Evolutionary conservation across 1,140 invertebrate species (phyloP).

Genomic region (Tachypleus tridentatus): DNA sequence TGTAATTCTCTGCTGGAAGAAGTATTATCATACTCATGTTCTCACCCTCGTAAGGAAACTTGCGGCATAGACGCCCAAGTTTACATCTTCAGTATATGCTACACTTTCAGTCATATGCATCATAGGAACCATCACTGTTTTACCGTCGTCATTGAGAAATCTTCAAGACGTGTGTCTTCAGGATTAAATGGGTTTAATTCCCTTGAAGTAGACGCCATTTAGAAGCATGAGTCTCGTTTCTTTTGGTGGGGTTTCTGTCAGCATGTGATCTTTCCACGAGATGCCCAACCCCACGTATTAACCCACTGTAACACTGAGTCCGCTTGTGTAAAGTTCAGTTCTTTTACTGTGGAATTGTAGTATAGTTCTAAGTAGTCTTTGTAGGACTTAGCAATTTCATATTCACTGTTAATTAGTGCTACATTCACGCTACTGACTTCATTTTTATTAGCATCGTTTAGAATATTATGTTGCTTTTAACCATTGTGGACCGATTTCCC

Average conservation of each 20-base stretch:
- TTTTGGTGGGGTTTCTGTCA: too few species aligned
- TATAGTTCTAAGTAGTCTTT: not conserved
- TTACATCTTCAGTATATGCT: not conserved
- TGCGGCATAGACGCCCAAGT: not conserved
- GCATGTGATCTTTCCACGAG: too few species aligned
- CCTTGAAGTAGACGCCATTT: not conserved
- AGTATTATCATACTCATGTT: conserved; percentile 26
- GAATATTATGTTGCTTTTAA: not conserved
- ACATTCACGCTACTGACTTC: not conserved
- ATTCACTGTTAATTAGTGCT: not conserved
- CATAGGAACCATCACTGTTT: too few species aligned
- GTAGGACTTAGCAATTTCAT: not conserved
- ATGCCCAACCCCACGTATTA: too few species aligned
- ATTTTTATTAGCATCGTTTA: not conserved
- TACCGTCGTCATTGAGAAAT: not conserved
- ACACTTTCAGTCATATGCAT: not conserved
- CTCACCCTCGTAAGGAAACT: conserved; percentile 1
- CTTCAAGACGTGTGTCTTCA: not conserved
- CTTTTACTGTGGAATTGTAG: not conserved
- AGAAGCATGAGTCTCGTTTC: too few species aligned
- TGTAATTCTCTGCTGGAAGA: conserved; percentile 24
- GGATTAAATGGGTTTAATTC: not conserved
- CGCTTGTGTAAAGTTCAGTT: not conserved
- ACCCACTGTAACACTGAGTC: not conserved
- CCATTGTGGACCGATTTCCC: not conserved